Evolutionary conservation across 2,113 vertebrate genomes (phyloP).

Genomic region (Lepisosteus oculatus): DNA sequence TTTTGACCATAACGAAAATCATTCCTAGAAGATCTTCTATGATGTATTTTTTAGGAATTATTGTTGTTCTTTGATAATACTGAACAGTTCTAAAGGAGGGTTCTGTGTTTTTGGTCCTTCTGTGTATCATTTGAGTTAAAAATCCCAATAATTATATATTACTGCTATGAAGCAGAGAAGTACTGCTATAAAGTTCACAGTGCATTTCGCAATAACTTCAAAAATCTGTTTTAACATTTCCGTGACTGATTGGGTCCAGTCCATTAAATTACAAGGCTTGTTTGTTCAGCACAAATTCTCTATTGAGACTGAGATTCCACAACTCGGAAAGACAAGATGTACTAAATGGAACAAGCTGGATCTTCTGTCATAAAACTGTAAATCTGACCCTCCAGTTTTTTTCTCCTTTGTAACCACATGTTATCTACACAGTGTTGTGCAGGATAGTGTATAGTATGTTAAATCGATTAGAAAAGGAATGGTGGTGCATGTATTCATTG

Average conservation of each 20-base stretch:
- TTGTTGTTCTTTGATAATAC: too few species aligned
- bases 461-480: background rate
- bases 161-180: background rate
- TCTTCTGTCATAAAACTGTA: background rate
- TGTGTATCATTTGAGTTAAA: too few species aligned
- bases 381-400: background rate
- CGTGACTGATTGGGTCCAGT: background rate
- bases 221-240: background rate
- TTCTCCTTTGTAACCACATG: background rate
- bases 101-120: too few species aligned
- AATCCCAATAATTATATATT: too few species aligned
- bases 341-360: background rate
- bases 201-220: slow-evolving; percentile 1
- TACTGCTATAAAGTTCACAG: background rate
- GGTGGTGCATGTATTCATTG: background rate
- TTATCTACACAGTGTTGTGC: background rate
- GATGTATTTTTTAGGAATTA: too few species aligned
- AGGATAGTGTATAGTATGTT: background rate
- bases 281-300: slow-evolving; percentile 5
- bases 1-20: too few species aligned
- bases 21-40: too few species aligned
- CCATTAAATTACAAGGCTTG: background rate
- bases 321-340: background rate
- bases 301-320: background rate
- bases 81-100: too few species aligned